Conservation (phyloP, 2,797 vertebrate genomes). For the Taeniopygia guttata region DNA sequence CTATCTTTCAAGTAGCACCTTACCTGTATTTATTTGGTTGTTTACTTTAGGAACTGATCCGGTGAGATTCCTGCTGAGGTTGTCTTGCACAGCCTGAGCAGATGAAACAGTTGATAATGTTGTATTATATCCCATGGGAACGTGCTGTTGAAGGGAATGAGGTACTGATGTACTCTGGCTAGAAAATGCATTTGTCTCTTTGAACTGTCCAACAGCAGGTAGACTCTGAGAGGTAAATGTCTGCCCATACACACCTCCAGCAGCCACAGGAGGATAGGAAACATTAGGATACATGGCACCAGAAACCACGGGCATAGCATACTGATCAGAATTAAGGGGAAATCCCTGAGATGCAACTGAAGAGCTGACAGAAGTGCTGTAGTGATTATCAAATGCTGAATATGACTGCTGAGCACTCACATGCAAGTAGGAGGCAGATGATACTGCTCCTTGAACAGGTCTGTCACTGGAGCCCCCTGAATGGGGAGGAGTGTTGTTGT, state of each 20-base stretch:
- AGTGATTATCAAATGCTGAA: constrained; percentile 68
- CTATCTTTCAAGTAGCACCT: not conserved
- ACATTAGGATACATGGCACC: constrained; percentile 79
- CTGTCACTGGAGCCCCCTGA: constrained; percentile 38
- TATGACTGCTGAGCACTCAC: constrained; percentile 77
- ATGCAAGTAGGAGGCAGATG: constrained; percentile 71
- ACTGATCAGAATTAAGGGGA: constrained; percentile 76
- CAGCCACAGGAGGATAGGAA: constrained; percentile 82
- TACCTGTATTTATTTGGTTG: constrained; percentile 82
- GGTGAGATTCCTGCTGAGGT: constrained; percentile 60
- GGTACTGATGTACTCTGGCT: constrained; percentile 72
- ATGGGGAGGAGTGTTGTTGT: constrained; percentile 64
- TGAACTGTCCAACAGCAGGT: constrained; percentile 47
- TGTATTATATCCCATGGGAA: constrained; percentile 71
- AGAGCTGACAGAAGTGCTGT: constrained; percentile 73
- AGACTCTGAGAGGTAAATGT: constrained; percentile 78
- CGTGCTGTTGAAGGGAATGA: constrained; percentile 77
- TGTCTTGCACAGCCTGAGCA: constrained; percentile 68
- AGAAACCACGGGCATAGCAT: constrained; percentile 65
- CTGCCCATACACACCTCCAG: constrained; percentile 80
- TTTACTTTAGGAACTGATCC: constrained; percentile 70
- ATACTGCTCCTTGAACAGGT: constrained; percentile 64
- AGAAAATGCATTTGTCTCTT: constrained; percentile 63
- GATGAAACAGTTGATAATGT: constrained; percentile 54
- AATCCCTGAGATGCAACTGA: constrained; percentile 81